Evolutionary conservation across 2,113 vertebrate genomes (phyloP).

Genomic region (Myrmecobius fasciatus): DNA sequence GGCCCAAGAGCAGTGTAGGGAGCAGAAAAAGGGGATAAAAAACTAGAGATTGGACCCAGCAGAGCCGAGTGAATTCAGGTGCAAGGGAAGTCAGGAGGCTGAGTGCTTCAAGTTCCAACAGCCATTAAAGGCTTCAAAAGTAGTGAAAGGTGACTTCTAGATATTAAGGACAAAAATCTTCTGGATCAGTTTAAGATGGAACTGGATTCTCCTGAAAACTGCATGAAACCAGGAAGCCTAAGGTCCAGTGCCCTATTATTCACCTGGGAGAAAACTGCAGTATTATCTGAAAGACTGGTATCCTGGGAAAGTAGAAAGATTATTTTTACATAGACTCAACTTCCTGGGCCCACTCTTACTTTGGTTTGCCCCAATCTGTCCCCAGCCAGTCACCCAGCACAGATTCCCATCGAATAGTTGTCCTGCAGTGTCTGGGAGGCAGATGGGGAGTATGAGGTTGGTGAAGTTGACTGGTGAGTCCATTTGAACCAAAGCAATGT

Average conservation of each 20-base stretch:
- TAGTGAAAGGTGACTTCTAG: neutral
- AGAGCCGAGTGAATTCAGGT: neutral
- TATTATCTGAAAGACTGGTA: neutral
- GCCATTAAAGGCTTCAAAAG: neutral
- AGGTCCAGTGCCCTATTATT: neutral
- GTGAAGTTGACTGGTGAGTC: constrained; percentile 84
- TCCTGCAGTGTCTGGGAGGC: constrained; percentile 84
- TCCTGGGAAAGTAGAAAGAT: neutral
- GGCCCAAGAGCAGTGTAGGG: neutral
- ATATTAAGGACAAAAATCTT: neutral
- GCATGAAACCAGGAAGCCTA: neutral
- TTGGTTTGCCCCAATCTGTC: neutral
- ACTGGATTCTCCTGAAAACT: neutral
- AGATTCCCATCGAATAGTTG: constrained; percentile 83
- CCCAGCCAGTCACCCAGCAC: constrained; percentile 89
- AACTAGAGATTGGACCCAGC: neutral
- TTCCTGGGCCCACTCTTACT: neutral
- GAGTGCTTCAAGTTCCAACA: neutral
- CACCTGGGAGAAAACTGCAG: neutral
- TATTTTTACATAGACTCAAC: neutral
- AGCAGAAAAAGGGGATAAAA: neutral
- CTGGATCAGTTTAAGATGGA: neutral
- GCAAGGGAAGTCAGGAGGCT: neutral
- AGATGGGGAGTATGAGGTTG: constrained; percentile 84
- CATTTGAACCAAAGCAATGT: constrained; percentile 87